Conservation (phyloP, 2,888 invertebrate species). For the Agrochola circellaris region DNA sequence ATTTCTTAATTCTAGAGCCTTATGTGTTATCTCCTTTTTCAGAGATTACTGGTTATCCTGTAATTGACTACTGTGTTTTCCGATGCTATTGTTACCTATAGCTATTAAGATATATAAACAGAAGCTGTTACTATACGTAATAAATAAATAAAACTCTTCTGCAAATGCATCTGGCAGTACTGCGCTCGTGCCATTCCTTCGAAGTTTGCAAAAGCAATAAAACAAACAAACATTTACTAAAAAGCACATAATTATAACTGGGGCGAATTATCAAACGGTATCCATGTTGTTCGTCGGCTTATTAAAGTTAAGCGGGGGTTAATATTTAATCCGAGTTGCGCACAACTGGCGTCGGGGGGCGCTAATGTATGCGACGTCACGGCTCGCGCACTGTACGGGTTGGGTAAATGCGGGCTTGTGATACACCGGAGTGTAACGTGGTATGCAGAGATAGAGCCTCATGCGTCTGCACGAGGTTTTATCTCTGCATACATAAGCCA, state of each 20-base stretch:
- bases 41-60: too few relatives aligned
- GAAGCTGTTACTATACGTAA: too few relatives aligned
- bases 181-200: not conserved
- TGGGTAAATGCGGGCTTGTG: conserved; percentile 63
- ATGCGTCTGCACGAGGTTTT: too few relatives aligned
- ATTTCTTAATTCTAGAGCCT: too few relatives aligned
- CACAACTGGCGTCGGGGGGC: conserved; percentile 67
- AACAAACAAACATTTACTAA: conserved; percentile 40
- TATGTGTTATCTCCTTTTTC: too few relatives aligned
- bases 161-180: too few relatives aligned
- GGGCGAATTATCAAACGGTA: conserved; percentile 73
- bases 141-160: too few relatives aligned
- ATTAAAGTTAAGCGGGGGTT: conserved; percentile 79
- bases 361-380: conserved; percentile 79
- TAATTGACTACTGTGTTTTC: too few relatives aligned
- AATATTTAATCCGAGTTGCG: conserved; percentile 78
- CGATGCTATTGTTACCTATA: too few relatives aligned
- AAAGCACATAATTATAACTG: conserved; percentile 58
- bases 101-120: too few relatives aligned
- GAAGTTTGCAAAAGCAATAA: conserved; percentile 15
- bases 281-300: conserved; percentile 74
- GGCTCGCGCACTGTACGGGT: conserved; percentile 67
- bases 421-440: conserved; percentile 62
- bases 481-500: too few relatives aligned
- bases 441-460: too few relatives aligned